Conservation (phyloP, 2,888 invertebrate genomes). For the Ectemnius continuus region DNA sequence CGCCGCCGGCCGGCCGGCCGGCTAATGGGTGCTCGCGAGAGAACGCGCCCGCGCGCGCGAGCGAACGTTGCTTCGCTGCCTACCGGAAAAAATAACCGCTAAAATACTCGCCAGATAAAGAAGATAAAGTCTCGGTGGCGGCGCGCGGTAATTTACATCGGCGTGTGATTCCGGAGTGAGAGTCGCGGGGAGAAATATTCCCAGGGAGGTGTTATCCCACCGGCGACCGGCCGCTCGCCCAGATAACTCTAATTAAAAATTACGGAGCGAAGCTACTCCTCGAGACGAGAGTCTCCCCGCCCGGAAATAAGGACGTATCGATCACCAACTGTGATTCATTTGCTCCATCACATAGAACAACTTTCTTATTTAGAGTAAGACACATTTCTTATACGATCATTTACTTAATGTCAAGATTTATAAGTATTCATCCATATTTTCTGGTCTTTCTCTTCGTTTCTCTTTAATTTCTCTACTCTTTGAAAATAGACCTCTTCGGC, state of each 20-base stretch:
- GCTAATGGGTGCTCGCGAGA: conserved; percentile 51
- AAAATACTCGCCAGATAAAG: conserved; percentile 77
- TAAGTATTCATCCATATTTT: too few species aligned
- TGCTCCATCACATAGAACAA: neutral
- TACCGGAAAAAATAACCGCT: conserved; percentile 75
- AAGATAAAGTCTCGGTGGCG: conserved; percentile 74
- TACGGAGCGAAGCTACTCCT: conserved; percentile 34
- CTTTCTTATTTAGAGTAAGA: too few species aligned
- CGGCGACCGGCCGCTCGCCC: conserved; percentile 51
- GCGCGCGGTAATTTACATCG: conserved; percentile 76
- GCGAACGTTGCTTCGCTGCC: too few species aligned
- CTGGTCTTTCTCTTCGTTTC: conserved; percentile 13
- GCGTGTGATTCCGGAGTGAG: conserved; percentile 74
- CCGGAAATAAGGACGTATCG: conserved; percentile 50
- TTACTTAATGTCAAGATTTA: too few species aligned
- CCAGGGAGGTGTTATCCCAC: conserved; percentile 57
- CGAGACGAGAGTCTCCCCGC: conserved; percentile 11
- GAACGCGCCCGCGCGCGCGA: too few species aligned
- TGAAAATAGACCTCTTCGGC: too few species aligned
- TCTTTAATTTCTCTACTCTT: too few species aligned
- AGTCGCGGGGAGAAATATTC: conserved; percentile 74
- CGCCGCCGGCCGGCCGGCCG: conserved; percentile 54
- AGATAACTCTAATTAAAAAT: conserved; percentile 78
- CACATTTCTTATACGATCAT: too few species aligned
- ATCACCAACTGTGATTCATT: conserved; percentile 44